phyloP scores from a whole-genome alignment of 1,140 invertebrate species.

The Scaptodrosophila lebanonensis region DNA sequence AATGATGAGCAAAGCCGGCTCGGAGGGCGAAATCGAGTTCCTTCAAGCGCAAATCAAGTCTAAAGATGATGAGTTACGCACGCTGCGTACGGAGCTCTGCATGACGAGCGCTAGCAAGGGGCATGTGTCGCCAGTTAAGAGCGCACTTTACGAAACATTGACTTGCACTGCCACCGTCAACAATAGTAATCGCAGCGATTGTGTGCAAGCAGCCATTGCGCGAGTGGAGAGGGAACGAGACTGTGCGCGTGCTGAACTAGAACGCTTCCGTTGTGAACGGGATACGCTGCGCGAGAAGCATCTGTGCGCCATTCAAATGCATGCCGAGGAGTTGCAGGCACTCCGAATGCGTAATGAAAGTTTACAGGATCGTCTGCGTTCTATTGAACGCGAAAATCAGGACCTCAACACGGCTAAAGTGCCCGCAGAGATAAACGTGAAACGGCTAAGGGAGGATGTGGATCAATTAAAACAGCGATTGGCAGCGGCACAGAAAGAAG shows the following conservation, averaged over 20 bases:
- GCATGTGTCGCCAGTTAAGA: slow-evolving; percentile 36
- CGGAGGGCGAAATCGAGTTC: slow-evolving; percentile 61
- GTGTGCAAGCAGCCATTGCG: slow-evolving; percentile 61
- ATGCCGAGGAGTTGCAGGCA: slow-evolving; percentile 50
- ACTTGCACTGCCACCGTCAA: slow-evolving; percentile 15
- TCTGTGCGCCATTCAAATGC: slow-evolving; percentile 42
- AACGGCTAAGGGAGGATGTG: slow-evolving; percentile 59
- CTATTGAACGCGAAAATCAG: slow-evolving; percentile 59
- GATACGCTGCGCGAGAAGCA: slow-evolving; percentile 64
- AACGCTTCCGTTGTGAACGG: slow-evolving; percentile 62
- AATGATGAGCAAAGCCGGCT: slow-evolving; percentile 51
- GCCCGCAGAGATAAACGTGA: slow-evolving; percentile 57
- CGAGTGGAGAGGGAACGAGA: slow-evolving; percentile 65
- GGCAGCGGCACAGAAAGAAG: slow-evolving; percentile 36
- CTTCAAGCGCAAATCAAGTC: slow-evolving; percentile 67
- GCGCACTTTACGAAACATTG: slow-evolving; percentile 29
- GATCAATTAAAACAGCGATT: slow-evolving; percentile 39
- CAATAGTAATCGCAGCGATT: slow-evolving; percentile 44
- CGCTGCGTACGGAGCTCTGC: slow-evolving; percentile 51
- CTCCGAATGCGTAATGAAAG: slow-evolving; percentile 50
- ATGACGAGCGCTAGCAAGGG: slow-evolving; percentile 1
- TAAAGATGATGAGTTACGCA: slow-evolving; percentile 65
- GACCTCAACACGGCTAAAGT: slow-evolving; percentile 54
- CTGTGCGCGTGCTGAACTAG: slow-evolving; percentile 58
- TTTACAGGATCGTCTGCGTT: slow-evolving; percentile 41